Percentiles rank a stretch among this genome's conserved stretches.
phyloP scores from a whole-genome alignment of 1,140 invertebrate species.

The Dinoponera quadriceps region DNA sequence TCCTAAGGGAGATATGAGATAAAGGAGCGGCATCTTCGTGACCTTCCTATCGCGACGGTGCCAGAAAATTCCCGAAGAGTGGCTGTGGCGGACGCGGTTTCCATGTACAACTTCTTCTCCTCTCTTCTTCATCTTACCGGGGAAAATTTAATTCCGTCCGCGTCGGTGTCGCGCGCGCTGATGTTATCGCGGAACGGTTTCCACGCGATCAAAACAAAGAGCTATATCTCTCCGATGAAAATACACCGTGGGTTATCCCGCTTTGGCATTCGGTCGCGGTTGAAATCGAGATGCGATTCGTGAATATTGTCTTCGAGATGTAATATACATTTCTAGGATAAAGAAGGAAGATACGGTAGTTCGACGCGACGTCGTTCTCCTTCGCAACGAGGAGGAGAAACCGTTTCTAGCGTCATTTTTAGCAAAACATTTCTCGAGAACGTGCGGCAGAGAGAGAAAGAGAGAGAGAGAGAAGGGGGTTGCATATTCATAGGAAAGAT shows the following conservation, averaged over 20 bases:
- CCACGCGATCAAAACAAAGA: slow-evolving; percentile 16
- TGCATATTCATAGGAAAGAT: slow-evolving; percentile 55
- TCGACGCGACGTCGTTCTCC: background rate
- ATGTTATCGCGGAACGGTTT: slow-evolving; percentile 32
- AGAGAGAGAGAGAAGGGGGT: background rate
- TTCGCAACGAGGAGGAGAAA: background rate
- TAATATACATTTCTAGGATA: slow-evolving; percentile 21
- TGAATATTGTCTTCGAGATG: background rate
- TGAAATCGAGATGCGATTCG: background rate
- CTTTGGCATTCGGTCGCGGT: background rate
- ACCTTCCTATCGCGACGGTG: slow-evolving; percentile 16
- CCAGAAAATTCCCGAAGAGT: slow-evolving; percentile 10
- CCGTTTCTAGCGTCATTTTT: slow-evolving; percentile 4
- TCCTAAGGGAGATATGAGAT: slow-evolving; percentile 58
- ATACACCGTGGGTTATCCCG: background rate
- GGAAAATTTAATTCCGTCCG: slow-evolving; percentile 51
- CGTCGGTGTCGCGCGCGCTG: slow-evolving; percentile 4
- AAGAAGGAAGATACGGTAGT: background rate
- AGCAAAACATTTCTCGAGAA: background rate
- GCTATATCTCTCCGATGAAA: background rate
- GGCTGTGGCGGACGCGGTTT: slow-evolving; percentile 5
- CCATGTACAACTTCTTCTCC: slow-evolving; percentile 38
- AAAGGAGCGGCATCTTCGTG: slow-evolving; percentile 45
- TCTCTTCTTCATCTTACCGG: slow-evolving; percentile 37
- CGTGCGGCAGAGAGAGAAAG: background rate